Evolutionary conservation across 2,797 vertebrate genomes (phyloP).

Genomic region (Champsocephalus esox): DNA sequence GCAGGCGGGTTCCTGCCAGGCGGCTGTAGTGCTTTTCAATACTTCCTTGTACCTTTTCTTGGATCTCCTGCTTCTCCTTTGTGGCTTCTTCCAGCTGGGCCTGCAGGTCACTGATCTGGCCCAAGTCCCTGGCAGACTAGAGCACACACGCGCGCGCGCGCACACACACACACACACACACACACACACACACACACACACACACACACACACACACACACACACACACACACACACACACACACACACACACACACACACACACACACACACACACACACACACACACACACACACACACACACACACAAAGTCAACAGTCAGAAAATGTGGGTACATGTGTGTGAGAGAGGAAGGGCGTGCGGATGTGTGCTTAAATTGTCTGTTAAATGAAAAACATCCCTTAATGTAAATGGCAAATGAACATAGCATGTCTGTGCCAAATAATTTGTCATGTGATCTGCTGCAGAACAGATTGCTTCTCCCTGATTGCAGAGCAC

Average conservation of each 20-base stretch:
- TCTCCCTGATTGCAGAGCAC: constrained; percentile 45
- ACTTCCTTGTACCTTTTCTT: constrained; percentile 92
- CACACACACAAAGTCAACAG: constrained; percentile 6
- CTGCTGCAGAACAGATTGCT: constrained; percentile 58
- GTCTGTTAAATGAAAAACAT: constrained; percentile 15
- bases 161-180: constrained; percentile 31
- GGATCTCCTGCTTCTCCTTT: constrained; percentile 97
- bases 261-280: constrained; percentile 31
- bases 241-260: background rate
- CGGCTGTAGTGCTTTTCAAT: constrained; percentile 47
- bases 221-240: background rate
- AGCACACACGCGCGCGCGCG: constrained; percentile 9
- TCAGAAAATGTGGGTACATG: constrained; percentile 6
- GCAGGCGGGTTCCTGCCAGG: constrained; percentile 47
- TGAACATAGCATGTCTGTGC: constrained; percentile 25
- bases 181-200: constrained; percentile 32
- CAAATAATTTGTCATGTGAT: constrained; percentile 56
- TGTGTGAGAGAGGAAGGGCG: background rate
- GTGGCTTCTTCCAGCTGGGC: constrained; percentile 93
- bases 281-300: constrained; percentile 28
- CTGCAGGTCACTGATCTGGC: constrained; percentile 97
- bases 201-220: constrained; percentile 31
- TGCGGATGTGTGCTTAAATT: constrained; percentile 14
- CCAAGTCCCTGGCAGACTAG: constrained; percentile 94
- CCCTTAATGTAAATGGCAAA: constrained; percentile 28